phyloP scores from a whole-genome alignment of 2,113 vertebrate species.

The Nycticryphes semicollaris region DNA sequence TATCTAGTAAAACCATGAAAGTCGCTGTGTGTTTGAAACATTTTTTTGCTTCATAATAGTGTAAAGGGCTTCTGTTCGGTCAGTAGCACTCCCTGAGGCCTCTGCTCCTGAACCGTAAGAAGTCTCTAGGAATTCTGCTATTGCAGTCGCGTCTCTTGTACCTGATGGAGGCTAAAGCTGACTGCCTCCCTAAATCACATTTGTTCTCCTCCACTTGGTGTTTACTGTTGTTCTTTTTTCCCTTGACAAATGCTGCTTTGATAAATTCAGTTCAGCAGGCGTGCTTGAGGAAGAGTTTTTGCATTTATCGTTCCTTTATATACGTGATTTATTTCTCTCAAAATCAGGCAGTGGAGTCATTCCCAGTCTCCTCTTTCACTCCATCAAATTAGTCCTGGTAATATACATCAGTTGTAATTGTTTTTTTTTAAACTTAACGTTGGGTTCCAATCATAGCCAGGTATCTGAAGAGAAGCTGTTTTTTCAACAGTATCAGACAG shows the following conservation, averaged over 20 bases:
- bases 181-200: slow-evolving; percentile 23
- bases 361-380: not conserved
- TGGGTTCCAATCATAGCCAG: not conserved
- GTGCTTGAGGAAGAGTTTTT: not conserved
- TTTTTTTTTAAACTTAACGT: not conserved
- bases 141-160: not conserved
- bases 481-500: not conserved
- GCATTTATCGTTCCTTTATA: slow-evolving; percentile 7
- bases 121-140: not conserved
- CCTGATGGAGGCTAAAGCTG: not conserved
- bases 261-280: slow-evolving; percentile 25
- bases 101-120: not conserved
- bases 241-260: not conserved
- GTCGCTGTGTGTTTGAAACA: not conserved
- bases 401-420: not conserved
- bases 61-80: not conserved
- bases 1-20: not conserved
- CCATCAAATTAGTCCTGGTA: not conserved
- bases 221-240: not conserved
- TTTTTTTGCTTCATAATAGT: not conserved
- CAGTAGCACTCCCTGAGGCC: not conserved
- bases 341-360: not conserved
- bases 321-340: slow-evolving; percentile 3
- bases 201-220: not conserved
- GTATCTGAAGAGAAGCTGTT: not conserved